Base-by-base conservation (phyloP, 1,140 invertebrate genomes). In the Drosophila guanche region DNA sequence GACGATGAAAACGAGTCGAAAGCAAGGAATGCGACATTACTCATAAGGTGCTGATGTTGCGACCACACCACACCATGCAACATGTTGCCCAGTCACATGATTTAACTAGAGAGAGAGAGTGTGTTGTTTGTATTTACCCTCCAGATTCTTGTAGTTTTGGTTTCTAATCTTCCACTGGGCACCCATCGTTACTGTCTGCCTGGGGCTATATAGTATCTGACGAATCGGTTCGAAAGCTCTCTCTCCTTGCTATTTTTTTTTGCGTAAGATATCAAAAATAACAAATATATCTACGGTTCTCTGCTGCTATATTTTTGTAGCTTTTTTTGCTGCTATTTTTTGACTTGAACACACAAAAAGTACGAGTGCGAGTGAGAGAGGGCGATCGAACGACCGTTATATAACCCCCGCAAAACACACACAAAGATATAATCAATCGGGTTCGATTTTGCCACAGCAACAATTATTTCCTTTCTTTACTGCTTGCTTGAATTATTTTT, bases 141-240 rank as follows among this genome's bases (percentile, higher is more conserved):
- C 89, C 69, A 90, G 63, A 75, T 90, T 90, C 58, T 90, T 90
- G 67, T 90, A 90, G 77, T 89, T 90, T 47, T 72, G 59, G 65
- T 90, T 90, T 62, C 90, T 90, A 56, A 75, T 45, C 50, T 83
- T 89, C 89, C 89, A 90, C 89, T 90, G 89, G 45, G 89, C 79
- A 48, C 72, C 89, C 89, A 90, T 90, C 47, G 48, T 55, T 62
- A 43, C 41, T 63, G 40, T 53, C 60, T 66, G 40, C 29, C 16
- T 47, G 42, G 47, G 33, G 33, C 37, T 51, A 42, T 74, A 78
- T 71, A 66, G 65, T 72, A 68, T 74, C 71, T 62, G 57, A 56
- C 68, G 60, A 59, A 76, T 67, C 65, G 50, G 33, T 27, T 33
- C 29, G 29, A 8, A 10, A 37, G 12, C 33, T 20, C 16, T 20